Percentiles rank a stretch among this genome's conserved stretches.
phyloP scores from a whole-genome alignment of 2,113 vertebrate species.

The Lathamus discolor region DNA sequence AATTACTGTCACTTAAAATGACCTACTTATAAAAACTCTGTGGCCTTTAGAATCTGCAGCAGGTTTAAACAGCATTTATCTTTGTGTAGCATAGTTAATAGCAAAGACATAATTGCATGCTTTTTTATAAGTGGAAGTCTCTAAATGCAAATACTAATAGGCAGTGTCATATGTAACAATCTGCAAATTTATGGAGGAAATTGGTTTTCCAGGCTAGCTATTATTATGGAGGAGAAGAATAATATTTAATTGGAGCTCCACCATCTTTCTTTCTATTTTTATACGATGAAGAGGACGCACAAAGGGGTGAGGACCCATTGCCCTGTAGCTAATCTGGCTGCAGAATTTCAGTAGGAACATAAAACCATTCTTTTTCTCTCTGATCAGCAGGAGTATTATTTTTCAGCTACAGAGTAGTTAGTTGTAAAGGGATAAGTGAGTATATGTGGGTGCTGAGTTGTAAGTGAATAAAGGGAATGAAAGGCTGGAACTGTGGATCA shows the following conservation, averaged over 20 bases:
- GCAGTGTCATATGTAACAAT: conserved; percentile 14
- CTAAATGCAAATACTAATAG: conserved; percentile 42
- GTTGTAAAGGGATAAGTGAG: neutral
- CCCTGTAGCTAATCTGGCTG: neutral
- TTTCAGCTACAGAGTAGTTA: neutral
- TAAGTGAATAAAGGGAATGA: neutral
- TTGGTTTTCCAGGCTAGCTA: conserved; percentile 3
- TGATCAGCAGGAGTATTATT: neutral
- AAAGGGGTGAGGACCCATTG: neutral
- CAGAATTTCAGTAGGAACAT: neutral
- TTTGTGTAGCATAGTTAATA: conserved; percentile 18
- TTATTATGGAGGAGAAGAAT: neutral
- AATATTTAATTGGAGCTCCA: neutral
- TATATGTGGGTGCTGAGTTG: neutral
- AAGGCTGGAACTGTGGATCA: neutral
- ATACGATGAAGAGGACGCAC: neutral
- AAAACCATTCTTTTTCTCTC: neutral
- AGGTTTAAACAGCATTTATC: conserved; percentile 44
- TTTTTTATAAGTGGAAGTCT: conserved; percentile 17
- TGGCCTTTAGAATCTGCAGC: conserved; percentile 23
- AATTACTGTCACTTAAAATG: conserved; percentile 46
- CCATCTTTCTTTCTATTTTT: conserved; percentile 12
- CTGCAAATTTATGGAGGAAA: conserved; percentile 35
- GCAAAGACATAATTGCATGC: conserved; percentile 24
- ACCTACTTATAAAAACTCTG: conserved; percentile 21